Evolutionary conservation across 1,140 invertebrate species (phyloP), one percentile per base, ranked within the genome.

Genomic region (Apis laboriosa): DNA sequence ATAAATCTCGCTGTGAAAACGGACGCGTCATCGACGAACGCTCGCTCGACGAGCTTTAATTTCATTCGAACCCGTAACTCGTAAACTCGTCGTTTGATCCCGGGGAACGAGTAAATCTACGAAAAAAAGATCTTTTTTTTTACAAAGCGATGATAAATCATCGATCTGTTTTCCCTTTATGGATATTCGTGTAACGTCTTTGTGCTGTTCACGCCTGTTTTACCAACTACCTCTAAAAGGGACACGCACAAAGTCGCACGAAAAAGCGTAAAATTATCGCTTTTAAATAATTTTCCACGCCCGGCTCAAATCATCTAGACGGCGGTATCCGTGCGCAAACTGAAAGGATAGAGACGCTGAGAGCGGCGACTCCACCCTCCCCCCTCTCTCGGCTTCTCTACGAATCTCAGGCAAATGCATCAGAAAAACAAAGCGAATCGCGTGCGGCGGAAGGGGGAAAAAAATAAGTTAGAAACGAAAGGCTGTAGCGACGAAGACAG

Each of bases 391-490:
- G 28, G 11, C 55, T 28, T 17, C 7, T 13, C 24, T n/a, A 17
- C 55, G 17, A 21, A 19, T 11, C 28, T 73, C 56, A 75, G n/a
- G n/a, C 49, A 53, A 53, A 19, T 34, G 60, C 49, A 34, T 63
- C 49, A 43, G 7, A 63, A 60, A 77, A 61, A 60, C 56, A 71
- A 56, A 80, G 63, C n/a, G 61, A 80, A 73, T 55, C 51, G 68
- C 70, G 24, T 43, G 49, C 51, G 8, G 64, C 51, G 34, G 13
- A 53, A 58, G 28, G 21, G 5, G n/a, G 7, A 19, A 28, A 19
- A 53, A 81, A 81, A 76, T 75, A 81, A 73, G 72, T 81, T 81
- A 76, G n/a, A 60, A 43, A 17, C 34, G 21, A 34, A 75, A 5
- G 43, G 43, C 60, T 55, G 34, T 9, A 53, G 28, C 34, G 34